Conservation (phyloP, 2,888 invertebrate species). For the Apamea monoglypha region DNA sequence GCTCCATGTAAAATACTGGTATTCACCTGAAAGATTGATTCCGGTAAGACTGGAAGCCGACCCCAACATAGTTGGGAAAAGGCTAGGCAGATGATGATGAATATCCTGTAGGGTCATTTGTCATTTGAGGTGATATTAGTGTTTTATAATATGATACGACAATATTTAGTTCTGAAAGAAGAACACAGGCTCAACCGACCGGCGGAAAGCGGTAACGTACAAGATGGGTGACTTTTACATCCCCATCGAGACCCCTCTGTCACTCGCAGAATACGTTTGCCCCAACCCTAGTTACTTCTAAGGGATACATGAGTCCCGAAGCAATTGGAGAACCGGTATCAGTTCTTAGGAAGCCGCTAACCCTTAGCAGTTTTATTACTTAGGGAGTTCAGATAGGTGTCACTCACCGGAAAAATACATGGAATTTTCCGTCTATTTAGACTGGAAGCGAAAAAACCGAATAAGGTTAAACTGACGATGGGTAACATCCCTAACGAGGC, state of each 20-base stretch:
- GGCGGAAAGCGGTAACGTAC: background rate
- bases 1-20: too few species aligned
- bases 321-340: background rate
- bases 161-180: background rate
- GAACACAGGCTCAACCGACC: background rate
- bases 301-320: background rate
- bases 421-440: background rate
- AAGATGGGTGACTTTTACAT: background rate
- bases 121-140: background rate
- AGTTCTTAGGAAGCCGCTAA: background rate
- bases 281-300: background rate
- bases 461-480: slow-evolving; percentile 2
- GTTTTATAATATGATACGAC: too few species aligned
- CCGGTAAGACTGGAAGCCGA: too few species aligned
- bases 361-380: background rate
- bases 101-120: too few species aligned
- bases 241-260: slow-evolving; percentile 10
- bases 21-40: too few species aligned
- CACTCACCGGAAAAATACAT: background rate
- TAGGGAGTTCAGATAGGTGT: background rate
- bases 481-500: slow-evolving; percentile 21
- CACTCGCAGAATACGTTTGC: background rate
- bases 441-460: background rate
- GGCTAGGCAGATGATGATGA: too few species aligned
- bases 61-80: too few species aligned